Evolutionary conservation across 53 echinoderm and acorn worm species (phyloP).

Genomic region (Mesocentrotus franciscanus): DNA sequence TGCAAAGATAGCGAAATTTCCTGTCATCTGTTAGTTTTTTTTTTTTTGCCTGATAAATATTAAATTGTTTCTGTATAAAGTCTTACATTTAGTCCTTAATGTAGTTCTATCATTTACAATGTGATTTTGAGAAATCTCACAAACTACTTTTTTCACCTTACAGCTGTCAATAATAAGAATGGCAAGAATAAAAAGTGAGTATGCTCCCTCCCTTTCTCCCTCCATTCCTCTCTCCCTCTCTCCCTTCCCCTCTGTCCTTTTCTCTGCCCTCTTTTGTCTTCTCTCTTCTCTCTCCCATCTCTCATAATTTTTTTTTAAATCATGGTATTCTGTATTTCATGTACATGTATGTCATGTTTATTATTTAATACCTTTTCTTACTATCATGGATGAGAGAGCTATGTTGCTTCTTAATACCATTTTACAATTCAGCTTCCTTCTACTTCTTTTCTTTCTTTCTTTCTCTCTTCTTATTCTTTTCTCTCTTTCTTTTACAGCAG

Average conservation of each 20-base stretch:
- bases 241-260: neutral
- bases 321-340: no score
- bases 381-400: no score
- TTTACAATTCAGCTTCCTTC: neutral
- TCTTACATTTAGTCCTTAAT: no score
- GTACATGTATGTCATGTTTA: no score
- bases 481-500: no score
- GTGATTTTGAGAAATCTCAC: neutral
- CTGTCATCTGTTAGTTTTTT: neutral
- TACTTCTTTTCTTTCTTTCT: no score
- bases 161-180: slow-evolving; percentile 42
- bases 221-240: neutral
- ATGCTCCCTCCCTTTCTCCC: neutral
- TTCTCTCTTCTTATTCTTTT: no score
- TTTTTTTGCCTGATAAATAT: neutral
- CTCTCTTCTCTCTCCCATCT: no score
- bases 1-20: neutral
- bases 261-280: no score
- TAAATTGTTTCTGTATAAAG: neutral
- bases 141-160: neutral
- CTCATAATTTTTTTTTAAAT: no score
- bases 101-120: neutral
- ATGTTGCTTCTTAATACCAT: no score
- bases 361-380: no score
- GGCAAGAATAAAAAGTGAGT: slow-evolving; percentile 64